Percentiles rank a stretch among this genome's conserved stretches.
phyloP scores from a whole-genome alignment of 64 coral and sea anemone genomes.

The Porites lutea region DNA sequence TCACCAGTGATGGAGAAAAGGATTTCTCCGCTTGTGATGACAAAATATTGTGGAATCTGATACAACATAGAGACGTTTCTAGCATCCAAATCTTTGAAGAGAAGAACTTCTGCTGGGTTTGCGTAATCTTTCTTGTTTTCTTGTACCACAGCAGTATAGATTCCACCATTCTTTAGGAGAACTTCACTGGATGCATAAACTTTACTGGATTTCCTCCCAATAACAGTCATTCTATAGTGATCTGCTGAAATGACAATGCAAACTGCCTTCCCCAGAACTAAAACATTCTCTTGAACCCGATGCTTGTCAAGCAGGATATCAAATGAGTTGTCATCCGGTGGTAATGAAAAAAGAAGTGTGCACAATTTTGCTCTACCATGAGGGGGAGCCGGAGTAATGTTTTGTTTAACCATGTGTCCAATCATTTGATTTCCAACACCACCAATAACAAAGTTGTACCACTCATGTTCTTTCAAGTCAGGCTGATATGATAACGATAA shows the following conservation, averaged over 20 bases:
- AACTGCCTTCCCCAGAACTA: neutral
- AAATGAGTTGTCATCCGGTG: conserved; percentile 16
- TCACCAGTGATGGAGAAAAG: conserved; percentile 88
- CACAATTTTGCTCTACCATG: conserved; percentile 48
- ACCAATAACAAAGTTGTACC: conserved; percentile 70
- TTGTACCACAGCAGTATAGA: conserved; percentile 68
- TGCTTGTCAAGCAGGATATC: conserved; percentile 37
- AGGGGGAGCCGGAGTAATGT: conserved; percentile 25
- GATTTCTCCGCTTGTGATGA: conserved; percentile 93
- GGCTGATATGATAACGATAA: neutral
- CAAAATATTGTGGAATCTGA: conserved; percentile 90
- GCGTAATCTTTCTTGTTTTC: neutral
- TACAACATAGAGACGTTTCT: conserved; percentile 80
- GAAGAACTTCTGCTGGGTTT: neutral
- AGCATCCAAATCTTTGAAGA: conserved; percentile 68
- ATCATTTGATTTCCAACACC: conserved; percentile 15
- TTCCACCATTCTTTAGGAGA: conserved; percentile 66
- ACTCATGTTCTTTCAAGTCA: conserved; percentile 39
- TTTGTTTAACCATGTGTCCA: conserved; percentile 41
- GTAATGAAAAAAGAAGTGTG: neutral
- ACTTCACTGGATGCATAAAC: conserved; percentile 29
- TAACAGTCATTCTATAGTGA: conserved; percentile 51
- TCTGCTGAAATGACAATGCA: conserved; percentile 50
- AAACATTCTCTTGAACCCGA: conserved; percentile 46
- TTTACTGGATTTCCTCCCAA: conserved; percentile 18